Conservation (phyloP, 1,140 invertebrate genomes). For the Drosophila sp. region DNA sequence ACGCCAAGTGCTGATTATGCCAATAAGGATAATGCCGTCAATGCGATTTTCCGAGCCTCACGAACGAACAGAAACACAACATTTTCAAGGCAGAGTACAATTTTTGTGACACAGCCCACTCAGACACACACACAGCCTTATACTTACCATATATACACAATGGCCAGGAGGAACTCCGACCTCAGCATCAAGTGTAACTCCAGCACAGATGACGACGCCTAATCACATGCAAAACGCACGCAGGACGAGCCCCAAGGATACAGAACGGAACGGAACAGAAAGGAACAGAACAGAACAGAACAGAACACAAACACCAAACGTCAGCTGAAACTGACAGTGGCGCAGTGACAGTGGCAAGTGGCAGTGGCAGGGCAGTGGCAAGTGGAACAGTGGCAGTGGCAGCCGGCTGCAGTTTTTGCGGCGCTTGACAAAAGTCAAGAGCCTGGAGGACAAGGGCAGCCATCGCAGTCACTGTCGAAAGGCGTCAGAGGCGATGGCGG, state of each 20-base stretch:
- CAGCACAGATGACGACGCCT: slow-evolving; percentile 35
- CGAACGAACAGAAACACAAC: slow-evolving; percentile 39
- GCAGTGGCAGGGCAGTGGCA: slow-evolving; percentile 12
- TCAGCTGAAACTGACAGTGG: slow-evolving; percentile 62
- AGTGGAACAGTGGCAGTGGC: slow-evolving; percentile 18
- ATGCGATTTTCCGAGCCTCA: slow-evolving; percentile 43
- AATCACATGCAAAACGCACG: slow-evolving; percentile 54
- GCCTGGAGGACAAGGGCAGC: slow-evolving; percentile 56
- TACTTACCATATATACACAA: slow-evolving; percentile 8
- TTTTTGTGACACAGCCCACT: slow-evolving; percentile 32
- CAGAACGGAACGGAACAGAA: neutral
- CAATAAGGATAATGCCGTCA: slow-evolving; percentile 55
- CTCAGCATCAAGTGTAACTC: slow-evolving; percentile 31
- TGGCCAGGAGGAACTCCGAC: slow-evolving; percentile 2
- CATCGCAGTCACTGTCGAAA: slow-evolving; percentile 11
- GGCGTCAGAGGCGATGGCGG: slow-evolving; percentile 54
- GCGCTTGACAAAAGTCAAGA: slow-evolving; percentile 62
- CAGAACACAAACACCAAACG: slow-evolving; percentile 54
- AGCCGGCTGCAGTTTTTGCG: slow-evolving; percentile 50
- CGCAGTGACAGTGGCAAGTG: slow-evolving; percentile 33
- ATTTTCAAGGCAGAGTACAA: slow-evolving; percentile 28
- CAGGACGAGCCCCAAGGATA: slow-evolving; percentile 3
- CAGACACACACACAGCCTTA: neutral
- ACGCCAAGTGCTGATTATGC: slow-evolving; percentile 36
- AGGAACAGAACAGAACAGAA: slow-evolving; percentile 1